Conservation (phyloP, 1,140 invertebrate species). For the Platyscapa corneri region DNA sequence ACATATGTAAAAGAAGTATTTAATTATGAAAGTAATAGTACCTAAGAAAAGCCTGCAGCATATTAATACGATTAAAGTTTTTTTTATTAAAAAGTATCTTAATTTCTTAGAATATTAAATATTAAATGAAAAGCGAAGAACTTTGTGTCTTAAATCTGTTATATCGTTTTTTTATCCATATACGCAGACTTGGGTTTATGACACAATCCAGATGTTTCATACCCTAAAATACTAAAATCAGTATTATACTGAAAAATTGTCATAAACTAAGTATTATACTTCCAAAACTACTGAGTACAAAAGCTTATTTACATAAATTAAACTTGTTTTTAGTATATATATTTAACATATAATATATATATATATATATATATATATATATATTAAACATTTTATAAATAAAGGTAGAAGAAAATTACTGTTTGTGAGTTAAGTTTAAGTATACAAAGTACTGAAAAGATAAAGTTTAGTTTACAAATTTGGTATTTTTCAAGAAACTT, state of each 20-base stretch:
- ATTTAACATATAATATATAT: no score
- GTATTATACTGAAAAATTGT: constrained; percentile 16
- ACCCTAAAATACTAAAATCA: constrained; percentile 19
- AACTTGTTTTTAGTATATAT: constrained; percentile 20
- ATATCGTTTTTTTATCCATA: neutral
- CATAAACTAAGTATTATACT: constrained; percentile 21
- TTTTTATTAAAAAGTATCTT: neutral
- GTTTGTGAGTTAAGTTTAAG: constrained; percentile 7
- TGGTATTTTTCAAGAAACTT: neutral
- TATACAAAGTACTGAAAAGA: constrained; percentile 17
- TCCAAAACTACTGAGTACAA: constrained; percentile 20
- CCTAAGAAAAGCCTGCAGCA: neutral
- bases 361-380: no score
- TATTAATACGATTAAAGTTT: constrained; percentile 7
- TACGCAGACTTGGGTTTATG: neutral
- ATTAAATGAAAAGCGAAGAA: neutral
- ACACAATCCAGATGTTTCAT: constrained; percentile 16
- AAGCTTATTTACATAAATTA: constrained; percentile 28
- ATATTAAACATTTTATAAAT: constrained; percentile 18
- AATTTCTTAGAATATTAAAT: neutral
- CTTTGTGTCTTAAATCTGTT: neutral
- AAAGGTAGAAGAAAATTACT: constrained; percentile 18
- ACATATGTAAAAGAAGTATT: neutral
- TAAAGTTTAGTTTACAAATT: constrained; percentile 19
- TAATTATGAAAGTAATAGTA: neutral